These are phyloP conservation scores for Pipistrellus pygmaeus DNA, from an alignment of 2,797 vertebrate species.

Conservation along the genomic window DNA sequence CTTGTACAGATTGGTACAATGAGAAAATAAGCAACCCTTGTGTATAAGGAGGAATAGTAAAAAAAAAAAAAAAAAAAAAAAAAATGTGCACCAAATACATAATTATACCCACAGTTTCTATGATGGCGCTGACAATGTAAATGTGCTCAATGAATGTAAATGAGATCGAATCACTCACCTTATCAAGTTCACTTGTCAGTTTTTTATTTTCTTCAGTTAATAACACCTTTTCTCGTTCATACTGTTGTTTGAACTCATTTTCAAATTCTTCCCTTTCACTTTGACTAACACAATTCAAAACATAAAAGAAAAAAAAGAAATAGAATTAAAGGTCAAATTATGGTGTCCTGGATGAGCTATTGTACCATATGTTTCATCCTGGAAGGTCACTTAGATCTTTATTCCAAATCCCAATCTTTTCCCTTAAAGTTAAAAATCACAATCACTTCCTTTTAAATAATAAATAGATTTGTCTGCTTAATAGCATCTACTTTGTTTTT, in stretches of 20 bases:
- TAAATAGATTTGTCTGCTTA: not conserved
- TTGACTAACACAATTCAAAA: constrained; percentile 89
- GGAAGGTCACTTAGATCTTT: not conserved
- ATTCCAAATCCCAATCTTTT: not conserved
- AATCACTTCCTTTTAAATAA: constrained; percentile 2
- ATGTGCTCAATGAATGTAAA: not conserved
- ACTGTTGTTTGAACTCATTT: constrained; percentile 95
- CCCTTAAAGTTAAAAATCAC: not conserved
- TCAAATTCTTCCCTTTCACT: constrained; percentile 97
- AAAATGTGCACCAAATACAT: not conserved
- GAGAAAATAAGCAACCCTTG: not conserved
- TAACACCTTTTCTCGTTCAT: constrained; percentile 93
- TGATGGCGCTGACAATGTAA: not conserved
- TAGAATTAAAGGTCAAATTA: constrained; percentile 39
- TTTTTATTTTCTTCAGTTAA: constrained; percentile 97
- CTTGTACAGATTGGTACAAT: not conserved
- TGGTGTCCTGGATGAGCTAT: not conserved
- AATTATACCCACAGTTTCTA: not conserved
- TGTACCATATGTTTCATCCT: not conserved
- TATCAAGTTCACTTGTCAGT: constrained; percentile 95
- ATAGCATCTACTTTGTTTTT: constrained; percentile 12
- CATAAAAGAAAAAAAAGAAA: constrained; percentile 59
- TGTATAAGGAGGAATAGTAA: not conserved
- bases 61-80: not conserved
- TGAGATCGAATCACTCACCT: constrained; percentile 88